Base-by-base conservation (phyloP, 2,797 vertebrate genomes). In the Spinibarbus caldwelli region DNA sequence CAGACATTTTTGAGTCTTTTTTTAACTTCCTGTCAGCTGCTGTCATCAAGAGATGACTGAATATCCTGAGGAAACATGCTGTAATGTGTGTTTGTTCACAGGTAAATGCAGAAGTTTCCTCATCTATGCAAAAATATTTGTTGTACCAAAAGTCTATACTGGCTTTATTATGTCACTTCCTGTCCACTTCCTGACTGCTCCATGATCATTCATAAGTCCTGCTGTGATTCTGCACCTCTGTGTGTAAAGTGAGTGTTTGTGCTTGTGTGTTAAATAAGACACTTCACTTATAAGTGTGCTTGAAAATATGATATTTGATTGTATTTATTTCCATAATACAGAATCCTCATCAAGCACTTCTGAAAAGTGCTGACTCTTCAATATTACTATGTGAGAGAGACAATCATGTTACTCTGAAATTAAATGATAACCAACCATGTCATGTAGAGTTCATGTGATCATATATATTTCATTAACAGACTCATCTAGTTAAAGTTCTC, bases 401-500 rank as follows among this genome's bases (percentile, higher is more conserved):
- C 43, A 70, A 26, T 73, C 75, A 52, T 43, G 54, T 64, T 26
- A 26, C 17, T 68, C 11, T 49, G 11, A 36, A 9, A 6, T 77
- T 31, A 75, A 19, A 43, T 34, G 41, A 23, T 31, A 23, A 80
- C 34, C 73, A 36, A 19, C 45, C n/a, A 41, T 9, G 19, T 43
- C 15, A 41, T 68, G 21, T 12, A 19, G 11, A 29, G 8, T 15
- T 75, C 1, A 86, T 47, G 36, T 70, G 43, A 77, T 87, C 6
- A 49, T 67, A 6, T 73, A 29, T 85, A 38, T 26, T 82, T 76
- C 15, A 31, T 31, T 68, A n/a, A 81, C 57, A 89, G 88, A 43
- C 70, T 87, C 88, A 19, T 86, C 88, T 21, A 89, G 88, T 59
- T 83, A 85, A 5, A 89, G 88, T 70, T 89, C 88, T 86, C 88